These are phyloP conservation scores for Muntiacus reevesi DNA, from an alignment of 2,113 vertebrate species.

Conservation along the genomic window DNA sequence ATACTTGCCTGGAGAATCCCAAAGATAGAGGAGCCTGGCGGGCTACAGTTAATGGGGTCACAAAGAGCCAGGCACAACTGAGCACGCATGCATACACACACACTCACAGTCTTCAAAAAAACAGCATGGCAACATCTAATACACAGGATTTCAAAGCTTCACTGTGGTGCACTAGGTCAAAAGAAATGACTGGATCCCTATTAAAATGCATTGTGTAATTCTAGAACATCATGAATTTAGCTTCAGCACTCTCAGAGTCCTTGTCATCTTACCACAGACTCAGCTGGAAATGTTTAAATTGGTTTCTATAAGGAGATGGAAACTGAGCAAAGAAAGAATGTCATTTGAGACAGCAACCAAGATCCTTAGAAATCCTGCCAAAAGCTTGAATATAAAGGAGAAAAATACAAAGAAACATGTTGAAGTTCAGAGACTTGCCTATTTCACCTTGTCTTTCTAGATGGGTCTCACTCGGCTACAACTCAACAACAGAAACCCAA, in stretches of 20 bases:
- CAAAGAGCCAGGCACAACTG: background rate
- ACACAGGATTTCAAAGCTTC: background rate
- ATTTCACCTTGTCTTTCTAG: slow-evolving; percentile 3
- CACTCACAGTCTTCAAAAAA: background rate
- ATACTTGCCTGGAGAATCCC: background rate
- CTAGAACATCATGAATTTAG: background rate
- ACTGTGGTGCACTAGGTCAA: background rate
- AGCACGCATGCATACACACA: background rate
- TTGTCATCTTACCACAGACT: background rate
- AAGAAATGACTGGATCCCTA: background rate
- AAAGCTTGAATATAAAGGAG: background rate
- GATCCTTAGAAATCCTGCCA: background rate
- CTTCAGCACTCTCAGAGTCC: background rate
- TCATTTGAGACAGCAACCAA: background rate
- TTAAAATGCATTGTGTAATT: background rate
- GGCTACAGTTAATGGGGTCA: background rate
- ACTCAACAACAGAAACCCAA: background rate
- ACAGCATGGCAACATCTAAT: background rate
- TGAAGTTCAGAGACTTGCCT: background rate
- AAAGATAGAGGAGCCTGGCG: background rate
- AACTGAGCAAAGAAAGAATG: background rate
- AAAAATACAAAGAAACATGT: background rate
- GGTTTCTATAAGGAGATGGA: background rate
- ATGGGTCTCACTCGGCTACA: background rate
- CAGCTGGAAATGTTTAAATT: background rate